A percentile compares a stretch with the other conserved stretches of the same genome.
phyloP scores from a whole-genome alignment of 2,797 vertebrate genomes.

The Liasis olivaceus region DNA sequence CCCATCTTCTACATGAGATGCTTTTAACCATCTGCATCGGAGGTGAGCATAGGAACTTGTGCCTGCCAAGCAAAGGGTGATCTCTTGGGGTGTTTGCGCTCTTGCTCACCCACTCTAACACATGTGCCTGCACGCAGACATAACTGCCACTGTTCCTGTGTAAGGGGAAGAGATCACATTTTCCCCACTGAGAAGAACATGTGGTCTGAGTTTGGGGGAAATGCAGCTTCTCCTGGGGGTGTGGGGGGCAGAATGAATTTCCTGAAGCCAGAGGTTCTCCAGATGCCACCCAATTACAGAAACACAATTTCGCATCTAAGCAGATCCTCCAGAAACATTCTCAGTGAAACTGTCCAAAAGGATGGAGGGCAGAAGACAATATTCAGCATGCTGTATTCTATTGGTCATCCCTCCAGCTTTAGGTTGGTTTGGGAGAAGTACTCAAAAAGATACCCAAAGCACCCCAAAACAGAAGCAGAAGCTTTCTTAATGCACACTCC shows the following conservation, averaged over 20 bases:
- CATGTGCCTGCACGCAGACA: neutral
- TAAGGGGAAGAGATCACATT: neutral
- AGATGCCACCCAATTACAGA: neutral
- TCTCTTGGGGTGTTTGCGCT: neutral
- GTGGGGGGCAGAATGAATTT: neutral
- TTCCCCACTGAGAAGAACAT: neutral
- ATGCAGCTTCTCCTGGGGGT: neutral
- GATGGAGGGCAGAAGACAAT: neutral
- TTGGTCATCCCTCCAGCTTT: neutral
- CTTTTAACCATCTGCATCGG: neutral
- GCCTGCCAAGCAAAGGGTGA: neutral
- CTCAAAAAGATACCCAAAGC: neutral
- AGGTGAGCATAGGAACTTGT: neutral
- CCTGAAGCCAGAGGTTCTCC: neutral
- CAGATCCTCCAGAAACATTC: neutral
- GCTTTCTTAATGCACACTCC: neutral
- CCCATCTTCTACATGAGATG: neutral
- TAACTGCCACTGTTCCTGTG: neutral
- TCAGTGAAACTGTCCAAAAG: neutral
- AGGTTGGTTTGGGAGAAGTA: neutral
- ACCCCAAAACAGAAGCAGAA: neutral
- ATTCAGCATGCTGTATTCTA: neutral
- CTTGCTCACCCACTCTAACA: neutral
- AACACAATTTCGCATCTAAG: neutral
- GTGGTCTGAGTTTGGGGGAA: neutral